Base-by-base conservation (phyloP, 2,888 invertebrate species). In the Phytoseiulus persimilis region DNA sequence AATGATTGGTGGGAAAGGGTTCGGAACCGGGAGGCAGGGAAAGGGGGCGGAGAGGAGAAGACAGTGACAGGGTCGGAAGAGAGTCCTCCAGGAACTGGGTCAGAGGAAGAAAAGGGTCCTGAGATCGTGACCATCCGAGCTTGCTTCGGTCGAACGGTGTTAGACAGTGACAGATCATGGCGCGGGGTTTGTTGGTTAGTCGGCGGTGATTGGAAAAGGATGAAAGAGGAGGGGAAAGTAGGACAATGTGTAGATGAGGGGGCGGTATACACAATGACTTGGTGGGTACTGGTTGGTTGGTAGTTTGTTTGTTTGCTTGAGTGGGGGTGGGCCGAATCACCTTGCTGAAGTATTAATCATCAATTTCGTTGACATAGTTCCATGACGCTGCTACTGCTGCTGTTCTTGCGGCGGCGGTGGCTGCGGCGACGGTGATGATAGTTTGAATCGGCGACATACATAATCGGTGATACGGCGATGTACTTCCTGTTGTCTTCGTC, bases 371-470 rank as follows among this genome's bases (percentile, higher is more conserved):
- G 65, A 65, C 23, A 23, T 65, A 23, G 65, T 65, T 65, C 9
- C 65, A 65, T 28, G 65, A 65, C 65, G 65, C 65, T 0, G 87
- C 87, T n/a, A 39, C 87, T 87, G 87, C 87, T 33, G 87, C 32
- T 87, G 84, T 84, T 84, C 32, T 33, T 84, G 11, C 33, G 32
- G 84, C 84, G 32, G 84, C 84, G 32, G 84, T 23, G 32, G 84
- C 11, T n/a, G 84, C 28, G 65, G 65, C 65, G 65, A 65, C 14
- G 65, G 6, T 46, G 46, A 28, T 28, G 14, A 23, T 65, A 2
- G 65, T 65, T 65, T 14, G 65, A 65, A 65, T 65, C 65, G 65
- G 65, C 65, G 65, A 28, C 9, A 28, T 39, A 65, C 23, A 65
- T 65, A 65, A 2, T 65, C 65, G 65, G 65, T 65, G 65, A 65